A percentile compares a stretch with the other conserved stretches of the same genome.
Evolutionary conservation across 1,140 invertebrate genomes (phyloP).

Genomic region (Planococcus citri): DNA sequence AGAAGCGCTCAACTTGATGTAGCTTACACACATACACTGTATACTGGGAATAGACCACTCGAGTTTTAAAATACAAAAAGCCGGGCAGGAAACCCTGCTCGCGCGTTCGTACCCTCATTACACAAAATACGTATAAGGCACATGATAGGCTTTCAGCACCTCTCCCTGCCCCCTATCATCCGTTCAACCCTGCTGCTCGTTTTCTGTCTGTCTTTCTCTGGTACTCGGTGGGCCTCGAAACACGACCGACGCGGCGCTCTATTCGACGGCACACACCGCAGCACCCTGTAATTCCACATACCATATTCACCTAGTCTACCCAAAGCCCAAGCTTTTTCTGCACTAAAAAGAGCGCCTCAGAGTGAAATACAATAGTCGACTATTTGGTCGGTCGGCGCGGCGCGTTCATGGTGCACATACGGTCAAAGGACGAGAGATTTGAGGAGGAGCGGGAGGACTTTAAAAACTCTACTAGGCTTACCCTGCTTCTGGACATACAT

Average conservation of each 20-base stretch:
- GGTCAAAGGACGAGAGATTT: no score
- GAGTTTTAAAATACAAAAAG: slow-evolving; percentile 3
- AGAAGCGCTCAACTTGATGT: background rate
- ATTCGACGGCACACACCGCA: no score
- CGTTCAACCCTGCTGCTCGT: background rate
- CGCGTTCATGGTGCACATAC: background rate
- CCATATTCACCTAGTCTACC: background rate
- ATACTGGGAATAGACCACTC: background rate
- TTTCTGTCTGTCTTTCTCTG: no score
- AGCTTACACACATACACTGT: background rate
- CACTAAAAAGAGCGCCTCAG: background rate
- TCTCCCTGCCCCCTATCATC: background rate
- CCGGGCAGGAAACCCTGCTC: background rate
- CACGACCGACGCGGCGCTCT: no score
- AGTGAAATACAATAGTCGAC: background rate
- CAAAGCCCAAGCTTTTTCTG: background rate
- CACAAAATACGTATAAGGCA: background rate
- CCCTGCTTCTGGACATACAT: no score
- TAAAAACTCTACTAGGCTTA: no score
- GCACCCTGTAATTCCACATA: no score
- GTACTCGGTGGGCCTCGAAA: no score
- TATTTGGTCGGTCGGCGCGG: no score
- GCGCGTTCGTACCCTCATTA: background rate
- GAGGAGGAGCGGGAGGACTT: background rate
- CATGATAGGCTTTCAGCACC: background rate